These are phyloP conservation scores for Macrosteles quadrilineatus DNA, from an alignment of 1,140 invertebrate genomes.

Conservation along the genomic window DNA sequence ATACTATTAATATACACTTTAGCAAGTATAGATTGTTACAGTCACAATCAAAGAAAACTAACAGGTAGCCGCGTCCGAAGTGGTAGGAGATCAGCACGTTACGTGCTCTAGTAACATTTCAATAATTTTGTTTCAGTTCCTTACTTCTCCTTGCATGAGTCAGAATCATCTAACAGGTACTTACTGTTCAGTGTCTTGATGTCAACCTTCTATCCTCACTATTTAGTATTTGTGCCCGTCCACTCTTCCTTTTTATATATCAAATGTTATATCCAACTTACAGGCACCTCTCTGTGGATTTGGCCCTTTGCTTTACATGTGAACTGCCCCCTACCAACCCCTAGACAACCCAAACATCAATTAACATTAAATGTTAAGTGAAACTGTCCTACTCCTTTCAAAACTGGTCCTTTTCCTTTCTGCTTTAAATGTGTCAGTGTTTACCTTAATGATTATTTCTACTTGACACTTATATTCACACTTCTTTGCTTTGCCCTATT, in stretches of 20 bases:
- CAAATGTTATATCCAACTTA: background rate
- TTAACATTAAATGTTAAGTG: background rate
- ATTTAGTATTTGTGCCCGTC: background rate
- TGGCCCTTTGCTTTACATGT: slow-evolving; percentile 1
- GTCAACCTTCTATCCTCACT: slow-evolving; percentile 32
- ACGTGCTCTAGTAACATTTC: slow-evolving; percentile 11
- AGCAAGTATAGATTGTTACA: no score
- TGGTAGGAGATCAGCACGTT: no score
- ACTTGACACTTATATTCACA: no score
- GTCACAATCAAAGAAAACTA: no score
- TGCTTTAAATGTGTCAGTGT: slow-evolving; percentile 28
- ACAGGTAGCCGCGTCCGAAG: no score
- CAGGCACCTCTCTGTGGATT: slow-evolving; percentile 6
- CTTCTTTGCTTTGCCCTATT: no score
- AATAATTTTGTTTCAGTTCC: slow-evolving; percentile 48
- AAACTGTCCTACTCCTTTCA: background rate
- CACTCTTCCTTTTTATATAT: background rate
- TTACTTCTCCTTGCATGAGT: slow-evolving; percentile 47
- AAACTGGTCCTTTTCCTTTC: background rate
- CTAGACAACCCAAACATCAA: background rate
- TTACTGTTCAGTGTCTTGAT: slow-evolving; percentile 40
- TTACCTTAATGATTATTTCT: background rate
- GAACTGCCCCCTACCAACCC: background rate
- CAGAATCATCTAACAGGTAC: slow-evolving; percentile 47
- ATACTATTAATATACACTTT: no score